Evolutionary conservation across 2,113 vertebrate genomes (phyloP).

Genomic region (Sciurus niger): DNA sequence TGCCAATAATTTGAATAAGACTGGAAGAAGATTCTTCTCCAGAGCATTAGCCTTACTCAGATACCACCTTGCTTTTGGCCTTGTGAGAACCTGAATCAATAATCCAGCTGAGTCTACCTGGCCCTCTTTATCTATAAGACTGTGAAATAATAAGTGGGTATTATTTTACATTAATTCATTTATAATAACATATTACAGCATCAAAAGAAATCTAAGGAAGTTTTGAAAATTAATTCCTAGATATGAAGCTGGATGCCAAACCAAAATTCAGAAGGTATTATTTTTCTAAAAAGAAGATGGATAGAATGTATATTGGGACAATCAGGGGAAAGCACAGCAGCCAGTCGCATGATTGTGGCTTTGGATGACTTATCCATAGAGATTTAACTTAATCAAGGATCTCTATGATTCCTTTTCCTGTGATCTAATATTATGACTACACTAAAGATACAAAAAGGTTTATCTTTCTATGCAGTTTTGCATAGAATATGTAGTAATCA

Average conservation of each 20-base stretch:
- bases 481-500: background rate
- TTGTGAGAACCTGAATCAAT: background rate
- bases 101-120: background rate
- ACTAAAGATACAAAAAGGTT: background rate
- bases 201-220: background rate
- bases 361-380: background rate
- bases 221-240: conserved; percentile 5
- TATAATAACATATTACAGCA: background rate
- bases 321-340: background rate
- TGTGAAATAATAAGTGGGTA: background rate
- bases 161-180: conserved; percentile 22
- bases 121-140: background rate
- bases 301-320: background rate
- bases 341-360: background rate
- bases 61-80: background rate
- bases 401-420: background rate
- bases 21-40: background rate
- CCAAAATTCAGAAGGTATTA: background rate
- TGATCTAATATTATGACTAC: background rate
- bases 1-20: background rate
- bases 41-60: background rate
- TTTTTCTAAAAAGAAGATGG: background rate
- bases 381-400: background rate
- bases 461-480: background rate
- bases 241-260: background rate